Base-by-base conservation (phyloP, 2,113 vertebrate species). In the Amblyornis subalaris region DNA sequence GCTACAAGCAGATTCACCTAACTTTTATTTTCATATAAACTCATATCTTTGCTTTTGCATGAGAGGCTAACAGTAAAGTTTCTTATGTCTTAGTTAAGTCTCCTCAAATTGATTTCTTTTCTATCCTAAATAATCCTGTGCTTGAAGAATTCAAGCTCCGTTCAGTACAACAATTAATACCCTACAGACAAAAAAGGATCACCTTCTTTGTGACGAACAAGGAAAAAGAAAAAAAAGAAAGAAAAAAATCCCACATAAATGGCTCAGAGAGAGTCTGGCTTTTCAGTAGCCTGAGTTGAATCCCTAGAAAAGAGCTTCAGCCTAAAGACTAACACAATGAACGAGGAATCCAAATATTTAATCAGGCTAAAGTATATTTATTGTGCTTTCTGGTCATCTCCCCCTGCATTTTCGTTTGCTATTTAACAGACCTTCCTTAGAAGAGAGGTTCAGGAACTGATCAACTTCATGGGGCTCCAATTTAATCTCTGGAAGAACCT, bases 381-480 rank as follows among this genome's bases (percentile, higher is more conserved):
- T 51, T 57, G 42, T 91, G n/a, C 74, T 79, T 95, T 74, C 75
- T 89, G 77, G 67, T 50, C 53, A 60, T 71, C 50, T 40, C 29
- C 29, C 44, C 23, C 45, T 79, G n/a, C 31, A 77, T 67, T 54
- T 74, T 65, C 10, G 3, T 28, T 48, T 38, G 42, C 13, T 45
- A 69, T 79, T 64, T 58, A 79, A 95, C 98, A 83, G 55, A 98
- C 98, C 98, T 98, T 98, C 99, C 98, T 99, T 99, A 74, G 98
- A 98, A 67, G 99, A 99, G 60, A 99, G 98, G 95, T 99, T 99
- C 60, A 99, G 98, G 91, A 99, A 99, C 97, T 99, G 99, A 96
- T 99, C 99, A 85, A 99, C 99, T 96, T 99, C 99, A 44, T 99
- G 99, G n/a, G 99, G 99, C 88, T 99, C 99, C 98, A 99, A 93